Evolutionary conservation across 1,140 invertebrate species (phyloP).

Genomic region (Wasmannia auropunctata): DNA sequence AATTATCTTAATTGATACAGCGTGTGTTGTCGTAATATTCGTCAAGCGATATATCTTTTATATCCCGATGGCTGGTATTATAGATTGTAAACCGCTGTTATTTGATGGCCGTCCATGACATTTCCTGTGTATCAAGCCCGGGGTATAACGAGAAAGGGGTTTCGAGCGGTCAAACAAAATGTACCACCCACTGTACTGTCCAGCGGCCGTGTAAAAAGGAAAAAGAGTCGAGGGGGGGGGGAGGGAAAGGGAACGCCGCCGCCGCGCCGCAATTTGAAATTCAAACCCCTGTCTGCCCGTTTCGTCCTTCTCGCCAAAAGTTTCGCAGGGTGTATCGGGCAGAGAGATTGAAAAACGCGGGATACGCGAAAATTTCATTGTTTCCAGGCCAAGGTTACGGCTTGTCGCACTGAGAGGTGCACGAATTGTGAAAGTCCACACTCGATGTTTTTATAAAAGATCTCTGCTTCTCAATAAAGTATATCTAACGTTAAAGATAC

Average conservation of each 20-base stretch:
- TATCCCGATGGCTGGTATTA: not conserved
- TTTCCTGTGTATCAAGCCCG: conserved; percentile 2
- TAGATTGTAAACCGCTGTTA: conserved; percentile 8
- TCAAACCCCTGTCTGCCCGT: conserved; percentile 47
- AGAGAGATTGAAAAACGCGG: conserved; percentile 30
- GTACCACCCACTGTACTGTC: conserved; percentile 21
- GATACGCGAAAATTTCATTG: conserved; percentile 59
- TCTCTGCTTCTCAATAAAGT: not conserved
- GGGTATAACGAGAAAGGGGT: conserved; percentile 18
- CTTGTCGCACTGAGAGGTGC: not conserved
- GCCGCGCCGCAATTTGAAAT: conserved; percentile 62
- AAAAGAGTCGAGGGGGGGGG: not conserved
- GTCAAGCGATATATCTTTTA: not conserved
- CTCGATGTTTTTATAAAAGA: not conserved
- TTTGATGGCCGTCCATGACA: conserved; percentile 19
- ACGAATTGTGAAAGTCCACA: not conserved
- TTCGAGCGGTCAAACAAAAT: conserved; percentile 46
- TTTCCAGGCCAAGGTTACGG: conserved; percentile 56
- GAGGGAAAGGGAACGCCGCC: not conserved
- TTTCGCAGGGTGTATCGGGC: conserved; percentile 25
- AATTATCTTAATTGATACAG: conserved; percentile 22
- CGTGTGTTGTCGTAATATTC: not conserved
- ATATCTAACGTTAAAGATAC: not conserved
- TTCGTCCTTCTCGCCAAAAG: conserved; percentile 26
- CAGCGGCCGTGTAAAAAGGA: conserved; percentile 4